Evolutionary conservation across 2,888 invertebrate genomes (phyloP).

Genomic region (Platerodrilus igneus): DNA sequence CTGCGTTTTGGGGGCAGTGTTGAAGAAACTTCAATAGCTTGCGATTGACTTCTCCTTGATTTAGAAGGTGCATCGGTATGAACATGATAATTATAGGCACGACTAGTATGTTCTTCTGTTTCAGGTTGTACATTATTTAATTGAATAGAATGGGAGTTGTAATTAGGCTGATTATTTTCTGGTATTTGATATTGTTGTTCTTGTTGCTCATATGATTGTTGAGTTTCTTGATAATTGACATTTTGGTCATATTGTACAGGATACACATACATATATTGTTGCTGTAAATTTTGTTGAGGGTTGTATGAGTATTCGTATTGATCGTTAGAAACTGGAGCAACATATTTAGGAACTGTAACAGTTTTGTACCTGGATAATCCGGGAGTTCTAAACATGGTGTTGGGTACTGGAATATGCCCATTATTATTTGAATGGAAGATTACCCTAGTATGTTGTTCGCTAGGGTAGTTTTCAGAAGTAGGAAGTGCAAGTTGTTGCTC

Average conservation of each 20-base stretch:
- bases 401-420: slow-evolving; percentile 16
- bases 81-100: slow-evolving; percentile 15
- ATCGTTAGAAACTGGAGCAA: slow-evolving; percentile 5
- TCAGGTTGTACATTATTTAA: too few relatives aligned
- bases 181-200: slow-evolving; percentile 9
- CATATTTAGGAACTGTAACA: slow-evolving; percentile 13
- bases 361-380: slow-evolving; percentile 11
- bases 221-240: slow-evolving; percentile 19
- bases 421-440: slow-evolving; percentile 43
- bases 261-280: slow-evolving; percentile 16
- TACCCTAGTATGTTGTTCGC: slow-evolving; percentile 55
- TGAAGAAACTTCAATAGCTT: not conserved
- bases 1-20: slow-evolving; percentile 1
- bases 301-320: slow-evolving; percentile 10
- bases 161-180: not conserved
- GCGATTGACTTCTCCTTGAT: slow-evolving; percentile 8
- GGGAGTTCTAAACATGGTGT: slow-evolving; percentile 8
- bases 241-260: slow-evolving; percentile 19
- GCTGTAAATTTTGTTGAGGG: slow-evolving; percentile 8
- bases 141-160: too few relatives aligned
- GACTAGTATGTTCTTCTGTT: slow-evolving; percentile 2
- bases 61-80: slow-evolving; percentile 2
- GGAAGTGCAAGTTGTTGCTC: slow-evolving; percentile 37
- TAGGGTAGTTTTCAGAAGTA: slow-evolving; percentile 57
- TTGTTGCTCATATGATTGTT: slow-evolving; percentile 6